phyloP scores from a whole-genome alignment of 2,888 invertebrate genomes.

The Bembecia ichneumoniformis region DNA sequence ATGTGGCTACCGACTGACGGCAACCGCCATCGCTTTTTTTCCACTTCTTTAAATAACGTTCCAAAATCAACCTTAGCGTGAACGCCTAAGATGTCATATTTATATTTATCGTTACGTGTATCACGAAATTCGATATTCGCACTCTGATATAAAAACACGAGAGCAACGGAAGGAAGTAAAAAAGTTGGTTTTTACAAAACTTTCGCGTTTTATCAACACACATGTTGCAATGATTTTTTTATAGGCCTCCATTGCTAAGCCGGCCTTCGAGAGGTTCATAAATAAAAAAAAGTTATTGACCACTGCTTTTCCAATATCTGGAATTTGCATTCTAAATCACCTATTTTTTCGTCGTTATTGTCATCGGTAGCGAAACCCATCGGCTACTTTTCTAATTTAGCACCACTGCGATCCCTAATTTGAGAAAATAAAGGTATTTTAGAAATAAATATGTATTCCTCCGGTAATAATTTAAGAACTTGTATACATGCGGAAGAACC shows the following conservation, averaged over 20 bases:
- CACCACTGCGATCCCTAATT: no score
- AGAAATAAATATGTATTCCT: no score
- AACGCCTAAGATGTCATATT: not conserved
- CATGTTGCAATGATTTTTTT: slow-evolving; percentile 37
- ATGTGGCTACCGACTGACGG: slow-evolving; percentile 67
- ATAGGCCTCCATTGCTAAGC: not conserved
- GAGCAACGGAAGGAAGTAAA: slow-evolving; percentile 70
- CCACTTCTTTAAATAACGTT: not conserved
- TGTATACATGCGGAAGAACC: no score
- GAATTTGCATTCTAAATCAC: no score
- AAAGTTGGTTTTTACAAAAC: slow-evolving; percentile 58
- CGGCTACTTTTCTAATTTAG: no score
- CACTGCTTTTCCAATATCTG: no score
- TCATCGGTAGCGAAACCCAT: no score
- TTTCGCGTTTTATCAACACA: slow-evolving; percentile 60
- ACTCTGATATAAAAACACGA: slow-evolving; percentile 60
- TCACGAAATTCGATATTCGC: slow-evolving; percentile 64
- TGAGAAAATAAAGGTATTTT: no score
- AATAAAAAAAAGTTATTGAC: no score
- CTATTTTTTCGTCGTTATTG: no score
- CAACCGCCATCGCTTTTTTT: slow-evolving; percentile 6
- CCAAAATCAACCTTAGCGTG: not conserved
- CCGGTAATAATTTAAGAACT: no score
- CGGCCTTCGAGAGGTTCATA: no score
- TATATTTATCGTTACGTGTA: not conserved